Conservation (phyloP, 2,113 vertebrate species). For the Columbina picui region DNA sequence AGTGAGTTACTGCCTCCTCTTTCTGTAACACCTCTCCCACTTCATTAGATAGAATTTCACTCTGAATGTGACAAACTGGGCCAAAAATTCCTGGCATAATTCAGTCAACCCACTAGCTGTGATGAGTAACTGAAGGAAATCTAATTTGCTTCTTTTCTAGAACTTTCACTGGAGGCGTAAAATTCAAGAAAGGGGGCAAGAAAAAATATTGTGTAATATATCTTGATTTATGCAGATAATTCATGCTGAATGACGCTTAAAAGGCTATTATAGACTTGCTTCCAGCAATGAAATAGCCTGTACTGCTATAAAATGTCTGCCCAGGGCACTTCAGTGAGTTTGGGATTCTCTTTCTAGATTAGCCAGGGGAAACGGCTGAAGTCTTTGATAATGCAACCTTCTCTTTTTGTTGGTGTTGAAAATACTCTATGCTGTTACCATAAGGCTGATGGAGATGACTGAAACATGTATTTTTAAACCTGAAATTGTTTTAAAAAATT, state of each 20-base stretch:
- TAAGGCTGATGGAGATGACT: neutral
- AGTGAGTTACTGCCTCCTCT: constrained; percentile 11
- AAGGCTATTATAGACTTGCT: constrained; percentile 63
- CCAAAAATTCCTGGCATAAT: constrained; percentile 35
- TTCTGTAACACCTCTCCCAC: constrained; percentile 39
- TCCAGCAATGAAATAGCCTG: constrained; percentile 53
- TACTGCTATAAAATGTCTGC: constrained; percentile 57
- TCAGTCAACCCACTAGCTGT: constrained; percentile 20
- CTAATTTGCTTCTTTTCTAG: constrained; percentile 30
- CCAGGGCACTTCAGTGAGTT: constrained; percentile 66
- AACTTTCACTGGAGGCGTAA: neutral
- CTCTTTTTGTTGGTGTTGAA: constrained; percentile 22
- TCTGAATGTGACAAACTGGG: constrained; percentile 7
- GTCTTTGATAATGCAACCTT: constrained; percentile 50
- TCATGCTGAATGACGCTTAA: constrained; percentile 64
- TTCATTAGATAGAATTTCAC: constrained; percentile 24
- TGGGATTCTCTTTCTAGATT: constrained; percentile 65
- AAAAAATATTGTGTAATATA: constrained; percentile 23
- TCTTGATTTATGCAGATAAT: constrained; percentile 64
- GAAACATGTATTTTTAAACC: constrained; percentile 38
- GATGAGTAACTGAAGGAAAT: constrained; percentile 25
- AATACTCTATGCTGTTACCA: neutral
- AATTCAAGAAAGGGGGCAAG: neutral
- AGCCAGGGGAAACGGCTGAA: constrained; percentile 55
- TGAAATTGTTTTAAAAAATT: neutral